Evolutionary conservation across 2,888 invertebrate genomes (phyloP), one percentile per base, ranked within the genome.

Genomic region (Asteroscopus sphinx): DNA sequence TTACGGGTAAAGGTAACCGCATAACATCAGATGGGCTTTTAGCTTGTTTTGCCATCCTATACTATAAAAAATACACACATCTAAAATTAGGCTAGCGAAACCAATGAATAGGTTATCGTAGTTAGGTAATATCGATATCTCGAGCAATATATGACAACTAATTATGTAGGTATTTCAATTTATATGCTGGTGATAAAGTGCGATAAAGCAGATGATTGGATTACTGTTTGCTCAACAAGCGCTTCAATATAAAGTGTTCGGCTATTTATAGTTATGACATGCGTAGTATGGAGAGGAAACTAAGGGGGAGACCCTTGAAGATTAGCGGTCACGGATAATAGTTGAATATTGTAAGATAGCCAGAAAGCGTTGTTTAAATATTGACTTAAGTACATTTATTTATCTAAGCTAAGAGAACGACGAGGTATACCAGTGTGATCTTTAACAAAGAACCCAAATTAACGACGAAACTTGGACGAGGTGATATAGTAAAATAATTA

Each of bases 261-360:
- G 13, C 30, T 61, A 65, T 65, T 44, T 47, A 47, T 47, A 52
- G 15, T 21, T 26, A 39, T 61, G 48, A 61, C 48, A 16, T 28
- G 17, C 30, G 6, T 48, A 35, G 17, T 26, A 26, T n/a, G 41
- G 60, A 17, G 40, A 60, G 47, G 62, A 68, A 49, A 61, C 61
- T 16, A 42, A 36, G 12, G 53, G 42, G 41, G 17, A 25, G 17
- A 16, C 62, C 53, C 68, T 48, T 45, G 36, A 53, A 44, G 11
- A 64, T 60, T 39, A 47, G 30, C 16, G 8, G 9, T 36, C 39
- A 21, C 15, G 33, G 26, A n/a, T 30, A 30, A 13, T 36, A 16
- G 16, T 37, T 25, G 13, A 36, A 9, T 35, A 3, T 26, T 8
- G 28, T 36, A 3, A 15, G 9, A 16, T 7, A 51, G 41, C 9